These are phyloP conservation scores for Pleuronectes platessa DNA, from an alignment of 2,113 vertebrate species.

Conservation along the genomic window DNA sequence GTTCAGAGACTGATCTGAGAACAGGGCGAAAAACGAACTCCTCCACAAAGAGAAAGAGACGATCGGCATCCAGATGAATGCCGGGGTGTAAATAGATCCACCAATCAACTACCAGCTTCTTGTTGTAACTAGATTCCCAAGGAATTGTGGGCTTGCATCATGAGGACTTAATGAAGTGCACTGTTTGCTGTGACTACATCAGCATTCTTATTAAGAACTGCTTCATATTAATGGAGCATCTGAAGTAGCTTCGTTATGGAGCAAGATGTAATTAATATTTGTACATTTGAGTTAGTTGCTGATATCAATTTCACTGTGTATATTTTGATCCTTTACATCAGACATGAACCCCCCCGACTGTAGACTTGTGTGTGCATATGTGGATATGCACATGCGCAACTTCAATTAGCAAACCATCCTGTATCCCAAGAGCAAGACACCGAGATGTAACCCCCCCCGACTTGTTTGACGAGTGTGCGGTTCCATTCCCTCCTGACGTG, in stretches of 20 bases:
- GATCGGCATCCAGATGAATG: constrained; percentile 47
- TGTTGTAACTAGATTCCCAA: constrained; percentile 86
- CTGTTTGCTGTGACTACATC: constrained; percentile 85
- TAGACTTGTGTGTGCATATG: constrained; percentile 81
- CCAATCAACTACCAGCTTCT: constrained; percentile 76
- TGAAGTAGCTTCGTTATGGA: constrained; percentile 97
- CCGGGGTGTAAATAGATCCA: constrained; percentile 68
- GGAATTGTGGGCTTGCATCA: constrained; percentile 83
- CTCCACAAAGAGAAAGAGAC: constrained; percentile 36
- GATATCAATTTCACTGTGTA: constrained; percentile 81
- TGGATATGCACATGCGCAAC: constrained; percentile 76
- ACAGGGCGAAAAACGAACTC: constrained; percentile 38
- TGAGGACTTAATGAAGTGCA: constrained; percentile 86
- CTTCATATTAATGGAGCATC: constrained; percentile 98
- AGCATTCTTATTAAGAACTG: constrained; percentile 82
- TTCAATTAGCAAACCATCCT: constrained; percentile 75
- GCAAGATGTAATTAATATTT: constrained; percentile 88
- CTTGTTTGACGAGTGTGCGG: constrained; percentile 78
- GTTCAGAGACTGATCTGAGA: constrained; percentile 91
- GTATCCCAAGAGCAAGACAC: constrained; percentile 69
- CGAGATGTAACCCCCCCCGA: constrained; percentile 50
- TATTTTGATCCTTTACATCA: constrained; percentile 80
- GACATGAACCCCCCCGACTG: constrained; percentile 77
- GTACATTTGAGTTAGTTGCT: constrained; percentile 78
- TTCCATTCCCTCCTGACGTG: constrained; percentile 88